These are phyloP conservation scores for Cantharis rufa DNA, from an alignment of 2,888 invertebrate species.

Conservation along the genomic window DNA sequence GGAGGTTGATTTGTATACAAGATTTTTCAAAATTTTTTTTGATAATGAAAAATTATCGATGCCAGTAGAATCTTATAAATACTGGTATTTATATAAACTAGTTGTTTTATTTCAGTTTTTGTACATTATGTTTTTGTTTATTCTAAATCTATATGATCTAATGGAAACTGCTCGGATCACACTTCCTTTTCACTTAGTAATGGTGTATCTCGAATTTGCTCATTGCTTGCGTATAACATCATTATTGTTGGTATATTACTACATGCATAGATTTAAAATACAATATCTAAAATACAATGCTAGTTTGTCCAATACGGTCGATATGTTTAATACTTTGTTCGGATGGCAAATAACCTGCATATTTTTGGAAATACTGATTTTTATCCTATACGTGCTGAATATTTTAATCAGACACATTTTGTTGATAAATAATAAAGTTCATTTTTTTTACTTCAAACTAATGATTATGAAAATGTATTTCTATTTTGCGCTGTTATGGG, in stretches of 20 bases:
- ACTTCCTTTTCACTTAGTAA: neutral
- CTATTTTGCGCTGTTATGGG: no score
- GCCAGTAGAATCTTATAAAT: neutral
- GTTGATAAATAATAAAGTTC: no score
- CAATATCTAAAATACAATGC: no score
- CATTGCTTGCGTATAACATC: neutral
- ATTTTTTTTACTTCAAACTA: no score
- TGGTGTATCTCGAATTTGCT: fast-evolving
- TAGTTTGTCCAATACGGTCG: neutral
- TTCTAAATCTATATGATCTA: neutral
- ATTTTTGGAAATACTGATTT: neutral
- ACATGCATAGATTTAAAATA: neutral
- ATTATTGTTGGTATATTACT: neutral
- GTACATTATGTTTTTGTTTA: fast-evolving
- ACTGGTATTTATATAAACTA: neutral
- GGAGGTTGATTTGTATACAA: neutral
- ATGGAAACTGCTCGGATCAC: neutral
- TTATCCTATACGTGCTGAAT: neutral
- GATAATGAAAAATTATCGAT: neutral
- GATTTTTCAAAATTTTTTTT: neutral
- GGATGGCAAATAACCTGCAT: neutral
- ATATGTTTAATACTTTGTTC: neutral
- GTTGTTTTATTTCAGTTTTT: neutral
- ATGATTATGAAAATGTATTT: no score
- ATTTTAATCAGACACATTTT: neutral